Evolutionary conservation across 2,113 vertebrate species (phyloP).

Genomic region (Cygnus atratus): DNA sequence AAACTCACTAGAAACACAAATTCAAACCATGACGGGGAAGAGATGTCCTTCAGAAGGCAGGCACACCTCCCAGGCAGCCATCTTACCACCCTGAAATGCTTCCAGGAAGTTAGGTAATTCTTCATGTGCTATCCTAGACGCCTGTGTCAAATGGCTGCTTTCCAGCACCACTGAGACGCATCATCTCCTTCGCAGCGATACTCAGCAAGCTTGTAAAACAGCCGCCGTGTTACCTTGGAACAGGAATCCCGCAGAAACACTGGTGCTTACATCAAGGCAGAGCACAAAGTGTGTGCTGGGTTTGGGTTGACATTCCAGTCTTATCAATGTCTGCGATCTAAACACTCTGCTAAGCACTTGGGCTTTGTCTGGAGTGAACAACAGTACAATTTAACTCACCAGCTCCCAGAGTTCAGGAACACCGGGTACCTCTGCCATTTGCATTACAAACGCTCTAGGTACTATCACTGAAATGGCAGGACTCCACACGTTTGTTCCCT

Average conservation of each 20-base stretch:
- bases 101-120: background rate
- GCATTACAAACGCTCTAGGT: background rate
- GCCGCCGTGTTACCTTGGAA: background rate
- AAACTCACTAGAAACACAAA: background rate
- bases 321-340: constrained; percentile 46
- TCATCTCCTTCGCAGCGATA: background rate
- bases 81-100: background rate
- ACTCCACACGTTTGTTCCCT: background rate
- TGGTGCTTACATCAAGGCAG: background rate
- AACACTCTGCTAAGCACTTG: background rate
- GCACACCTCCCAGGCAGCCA: background rate
- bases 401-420: background rate
- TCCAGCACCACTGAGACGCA: background rate
- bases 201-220: background rate
- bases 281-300: background rate
- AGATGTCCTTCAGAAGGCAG: background rate
- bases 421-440: background rate
- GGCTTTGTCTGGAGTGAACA: background rate
- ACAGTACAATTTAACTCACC: background rate
- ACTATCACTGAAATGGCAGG: background rate
- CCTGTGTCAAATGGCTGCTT: background rate
- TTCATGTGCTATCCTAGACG: background rate
- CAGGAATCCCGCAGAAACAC: background rate
- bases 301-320: constrained; percentile 9
- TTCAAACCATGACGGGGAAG: background rate